phyloP scores from a whole-genome alignment of 2,113 vertebrate species.

The Heterochromis multidens region DNA sequence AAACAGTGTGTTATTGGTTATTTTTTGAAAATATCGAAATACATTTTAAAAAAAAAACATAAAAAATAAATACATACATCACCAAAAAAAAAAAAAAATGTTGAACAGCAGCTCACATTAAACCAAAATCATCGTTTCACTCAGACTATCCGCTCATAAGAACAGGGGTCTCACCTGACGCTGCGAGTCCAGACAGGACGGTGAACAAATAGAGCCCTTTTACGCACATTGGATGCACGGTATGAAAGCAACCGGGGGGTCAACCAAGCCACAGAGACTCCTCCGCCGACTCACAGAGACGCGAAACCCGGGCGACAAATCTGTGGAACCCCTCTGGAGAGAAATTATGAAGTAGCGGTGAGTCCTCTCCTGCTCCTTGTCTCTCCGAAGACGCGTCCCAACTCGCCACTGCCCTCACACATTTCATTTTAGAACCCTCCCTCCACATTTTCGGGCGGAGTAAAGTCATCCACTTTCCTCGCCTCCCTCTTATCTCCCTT shows the following conservation, averaged over 20 bases:
- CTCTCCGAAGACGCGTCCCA: conserved; percentile 45
- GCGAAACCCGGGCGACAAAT: not conserved
- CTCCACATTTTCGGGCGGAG: conserved; percentile 53
- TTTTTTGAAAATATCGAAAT: not conserved
- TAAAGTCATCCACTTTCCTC: conserved; percentile 12
- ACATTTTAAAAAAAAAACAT: accelerated
- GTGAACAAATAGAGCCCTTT: conserved; percentile 35
- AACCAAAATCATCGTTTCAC: not conserved
- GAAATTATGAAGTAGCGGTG: not conserved
- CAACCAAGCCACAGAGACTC: not conserved
- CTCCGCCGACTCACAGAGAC: not conserved
- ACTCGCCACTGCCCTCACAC: conserved; percentile 33
- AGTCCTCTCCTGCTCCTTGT: not conserved
- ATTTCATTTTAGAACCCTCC: conserved; percentile 42
- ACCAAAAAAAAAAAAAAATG: not conserved
- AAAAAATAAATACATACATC: not conserved
- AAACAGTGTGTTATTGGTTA: not conserved
- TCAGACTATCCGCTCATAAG: not conserved
- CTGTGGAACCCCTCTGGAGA: not conserved
- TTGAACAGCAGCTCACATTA: not conserved
- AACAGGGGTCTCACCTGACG: conserved; percentile 63
- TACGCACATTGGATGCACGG: conserved; percentile 51
- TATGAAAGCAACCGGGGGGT: not conserved
- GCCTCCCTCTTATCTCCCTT: not conserved
- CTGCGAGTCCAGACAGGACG: conserved; percentile 70